Evolutionary conservation across 1,140 invertebrate species (phyloP).

Genomic region (Aporrectodea caliginosa): DNA sequence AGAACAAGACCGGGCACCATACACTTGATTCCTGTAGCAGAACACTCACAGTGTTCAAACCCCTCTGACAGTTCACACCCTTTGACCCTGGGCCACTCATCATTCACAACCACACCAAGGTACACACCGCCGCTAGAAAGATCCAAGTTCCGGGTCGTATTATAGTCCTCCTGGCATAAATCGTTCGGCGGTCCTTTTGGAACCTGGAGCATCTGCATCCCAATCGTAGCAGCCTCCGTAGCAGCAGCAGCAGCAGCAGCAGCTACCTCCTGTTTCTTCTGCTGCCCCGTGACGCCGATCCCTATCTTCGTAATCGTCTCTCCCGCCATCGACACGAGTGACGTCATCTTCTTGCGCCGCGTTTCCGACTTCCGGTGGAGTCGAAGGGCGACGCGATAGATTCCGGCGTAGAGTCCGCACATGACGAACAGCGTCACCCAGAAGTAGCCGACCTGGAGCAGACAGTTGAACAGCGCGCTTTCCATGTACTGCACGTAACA

Average conservation of each 20-base stretch:
- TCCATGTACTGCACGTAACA: conserved; percentile 97
- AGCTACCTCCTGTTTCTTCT: not conserved
- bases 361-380: conserved; percentile 94
- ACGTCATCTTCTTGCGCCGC: conserved; percentile 60
- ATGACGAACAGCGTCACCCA: conserved; percentile 75
- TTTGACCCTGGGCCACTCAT: too few species aligned
- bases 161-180: not conserved
- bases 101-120: too few species aligned
- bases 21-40: too few species aligned
- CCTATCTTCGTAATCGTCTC: conserved; percentile 36
- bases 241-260: too few species aligned
- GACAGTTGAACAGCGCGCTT: conserved; percentile 94
- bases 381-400: conserved; percentile 88
- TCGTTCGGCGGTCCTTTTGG: not conserved
- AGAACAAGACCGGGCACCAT: too few species aligned
- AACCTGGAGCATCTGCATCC: too few species aligned
- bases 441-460: conserved; percentile 94
- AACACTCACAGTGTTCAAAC: too few species aligned
- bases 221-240: too few species aligned
- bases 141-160: not conserved
- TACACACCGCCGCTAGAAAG: not conserved
- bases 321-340: conserved; percentile 35
- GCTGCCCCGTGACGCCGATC: conserved; percentile 18
- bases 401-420: conserved; percentile 79
- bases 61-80: too few species aligned